Evolutionary conservation across 2,888 invertebrate genomes (phyloP).

Genomic region (Sympetrum striolatum): DNA sequence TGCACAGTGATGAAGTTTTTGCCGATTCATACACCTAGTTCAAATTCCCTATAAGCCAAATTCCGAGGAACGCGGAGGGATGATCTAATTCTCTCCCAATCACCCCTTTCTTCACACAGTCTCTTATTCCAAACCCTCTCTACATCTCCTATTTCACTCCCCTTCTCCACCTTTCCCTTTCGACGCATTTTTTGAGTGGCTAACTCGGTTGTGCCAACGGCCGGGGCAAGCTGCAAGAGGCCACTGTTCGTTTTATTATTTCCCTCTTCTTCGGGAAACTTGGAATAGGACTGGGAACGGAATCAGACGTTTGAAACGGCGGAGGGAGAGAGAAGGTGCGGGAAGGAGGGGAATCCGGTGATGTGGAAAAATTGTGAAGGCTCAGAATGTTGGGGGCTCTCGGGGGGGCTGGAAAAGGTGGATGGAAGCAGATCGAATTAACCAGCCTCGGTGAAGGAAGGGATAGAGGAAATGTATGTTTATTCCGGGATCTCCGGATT

Average conservation of each 20-base stretch:
- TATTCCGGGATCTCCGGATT: neutral
- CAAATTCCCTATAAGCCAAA: no score
- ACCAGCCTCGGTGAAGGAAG: neutral
- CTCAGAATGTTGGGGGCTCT: neutral
- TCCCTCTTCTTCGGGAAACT: neutral
- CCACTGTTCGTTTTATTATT: neutral
- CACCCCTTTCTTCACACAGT: neutral
- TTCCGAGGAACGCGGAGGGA: no score
- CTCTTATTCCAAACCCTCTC: neutral
- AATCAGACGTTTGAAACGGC: neutral
- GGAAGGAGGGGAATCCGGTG: neutral
- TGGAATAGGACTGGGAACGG: neutral
- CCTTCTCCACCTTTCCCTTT: neutral
- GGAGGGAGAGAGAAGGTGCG: neutral
- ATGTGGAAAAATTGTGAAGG: conserved; percentile 21
- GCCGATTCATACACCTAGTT: no score
- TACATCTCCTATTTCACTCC: neutral
- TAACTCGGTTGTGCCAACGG: neutral
- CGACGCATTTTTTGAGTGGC: neutral
- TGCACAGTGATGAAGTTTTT: no score
- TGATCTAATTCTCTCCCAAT: neutral
- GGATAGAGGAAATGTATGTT: neutral
- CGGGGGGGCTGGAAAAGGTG: neutral
- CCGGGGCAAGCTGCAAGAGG: neutral
- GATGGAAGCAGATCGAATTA: neutral